Evolutionary conservation across 2,113 vertebrate species (phyloP).

Genomic region (Saccopteryx leptura): DNA sequence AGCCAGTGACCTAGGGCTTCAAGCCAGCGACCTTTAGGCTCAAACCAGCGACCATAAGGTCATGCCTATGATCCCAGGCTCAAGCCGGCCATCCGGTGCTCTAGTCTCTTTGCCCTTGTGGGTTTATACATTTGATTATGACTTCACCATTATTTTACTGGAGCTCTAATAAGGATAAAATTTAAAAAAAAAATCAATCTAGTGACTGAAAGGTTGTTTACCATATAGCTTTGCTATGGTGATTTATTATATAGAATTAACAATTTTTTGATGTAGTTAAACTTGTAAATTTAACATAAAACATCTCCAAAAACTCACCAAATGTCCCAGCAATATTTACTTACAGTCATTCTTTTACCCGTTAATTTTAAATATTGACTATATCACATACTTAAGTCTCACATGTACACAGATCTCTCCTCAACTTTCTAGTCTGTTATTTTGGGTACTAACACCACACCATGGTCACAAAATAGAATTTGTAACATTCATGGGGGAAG

Average conservation of each 20-base stretch:
- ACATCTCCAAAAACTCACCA: neutral
- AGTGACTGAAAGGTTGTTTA: neutral
- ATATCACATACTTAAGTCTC: neutral
- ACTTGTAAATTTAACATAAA: conserved; percentile 10
- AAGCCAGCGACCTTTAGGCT: too few species aligned
- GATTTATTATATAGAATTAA: neutral
- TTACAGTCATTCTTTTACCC: neutral
- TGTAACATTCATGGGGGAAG: neutral
- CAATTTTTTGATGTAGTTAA: neutral
- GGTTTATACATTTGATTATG: neutral
- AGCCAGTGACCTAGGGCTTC: too few species aligned
- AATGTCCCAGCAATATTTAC: neutral
- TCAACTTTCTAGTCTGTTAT: neutral
- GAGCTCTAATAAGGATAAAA: neutral
- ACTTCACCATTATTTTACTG: neutral
- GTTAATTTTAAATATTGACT: neutral
- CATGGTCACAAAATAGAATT: neutral
- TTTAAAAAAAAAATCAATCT: neutral
- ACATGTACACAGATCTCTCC: neutral
- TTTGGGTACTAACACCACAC: neutral
- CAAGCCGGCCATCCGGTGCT: neutral
- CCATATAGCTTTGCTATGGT: neutral
- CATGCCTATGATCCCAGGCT: too few species aligned
- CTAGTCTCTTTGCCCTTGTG: neutral
- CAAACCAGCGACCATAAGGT: too few species aligned